phyloP scores from a whole-genome alignment of 2,797 vertebrate genomes.

The Buceros bicornis region DNA sequence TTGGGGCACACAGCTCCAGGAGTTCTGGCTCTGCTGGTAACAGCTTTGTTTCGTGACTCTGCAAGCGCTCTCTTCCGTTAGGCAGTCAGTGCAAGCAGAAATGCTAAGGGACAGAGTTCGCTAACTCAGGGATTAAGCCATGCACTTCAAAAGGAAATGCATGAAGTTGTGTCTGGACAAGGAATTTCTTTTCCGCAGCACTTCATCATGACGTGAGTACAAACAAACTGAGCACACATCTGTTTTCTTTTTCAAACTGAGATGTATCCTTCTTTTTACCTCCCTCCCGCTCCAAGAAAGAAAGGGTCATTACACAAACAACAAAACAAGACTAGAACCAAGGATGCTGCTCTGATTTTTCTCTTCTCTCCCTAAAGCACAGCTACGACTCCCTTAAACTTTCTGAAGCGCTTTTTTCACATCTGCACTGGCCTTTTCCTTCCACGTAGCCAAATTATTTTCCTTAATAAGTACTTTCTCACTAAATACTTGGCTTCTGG shows the following conservation, averaged over 20 bases:
- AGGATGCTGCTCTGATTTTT: constrained; percentile 26
- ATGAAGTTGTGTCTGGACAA: background rate
- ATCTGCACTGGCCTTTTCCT: constrained; percentile 22
- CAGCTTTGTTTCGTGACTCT: background rate
- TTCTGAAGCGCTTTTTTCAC: background rate
- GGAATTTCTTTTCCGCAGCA: background rate
- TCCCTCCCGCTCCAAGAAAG: background rate
- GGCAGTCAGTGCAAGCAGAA: background rate
- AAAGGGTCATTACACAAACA: constrained; percentile 6
- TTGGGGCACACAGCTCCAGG: background rate
- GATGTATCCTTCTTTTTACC: background rate
- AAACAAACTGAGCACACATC: background rate
- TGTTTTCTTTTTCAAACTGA: background rate
- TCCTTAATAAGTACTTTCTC: constrained; percentile 63
- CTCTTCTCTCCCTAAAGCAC: background rate
- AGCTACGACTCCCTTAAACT: background rate
- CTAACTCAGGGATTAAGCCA: background rate
- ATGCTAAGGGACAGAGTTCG: accelerated
- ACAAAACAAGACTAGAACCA: background rate
- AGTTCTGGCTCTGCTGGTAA: background rate
- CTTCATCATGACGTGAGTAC: background rate
- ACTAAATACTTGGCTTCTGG: constrained; percentile 42
- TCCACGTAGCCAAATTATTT: constrained; percentile 18
- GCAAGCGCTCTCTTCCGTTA: accelerated
- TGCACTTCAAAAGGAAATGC: background rate